A percentile compares a stretch with the other conserved stretches of the same genome.
Evolutionary conservation across 2,888 invertebrate species (phyloP).

Genomic region (Ischnus inquisitorius): DNA sequence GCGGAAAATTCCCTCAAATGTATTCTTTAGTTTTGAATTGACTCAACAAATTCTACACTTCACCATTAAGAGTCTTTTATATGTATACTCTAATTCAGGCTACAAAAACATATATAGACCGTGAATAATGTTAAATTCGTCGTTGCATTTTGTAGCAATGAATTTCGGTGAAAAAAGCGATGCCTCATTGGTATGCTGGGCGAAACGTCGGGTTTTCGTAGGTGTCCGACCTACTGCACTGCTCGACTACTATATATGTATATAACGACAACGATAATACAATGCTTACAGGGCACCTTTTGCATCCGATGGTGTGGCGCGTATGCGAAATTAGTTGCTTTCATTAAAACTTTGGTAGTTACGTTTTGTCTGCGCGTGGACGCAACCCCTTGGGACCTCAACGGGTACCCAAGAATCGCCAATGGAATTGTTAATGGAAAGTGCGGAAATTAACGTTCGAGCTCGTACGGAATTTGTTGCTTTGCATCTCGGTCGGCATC

Average conservation of each 20-base stretch:
- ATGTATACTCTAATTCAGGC: not conserved
- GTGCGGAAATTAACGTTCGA: conserved; percentile 76
- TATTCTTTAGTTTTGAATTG: not conserved
- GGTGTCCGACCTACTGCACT: conserved; percentile 26
- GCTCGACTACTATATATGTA: too few relatives aligned
- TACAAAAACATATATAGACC: not conserved
- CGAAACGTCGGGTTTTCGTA: conserved; percentile 33
- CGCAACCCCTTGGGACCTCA: conserved; percentile 38
- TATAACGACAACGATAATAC: conserved; percentile 25
- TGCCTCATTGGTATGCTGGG: conserved; percentile 43
- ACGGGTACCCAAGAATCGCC: conserved; percentile 37
- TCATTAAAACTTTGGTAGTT: conserved; percentile 72
- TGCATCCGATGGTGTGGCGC: conserved; percentile 27
- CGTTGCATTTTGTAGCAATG: conserved; percentile 8
- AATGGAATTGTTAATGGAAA: conserved; percentile 78
- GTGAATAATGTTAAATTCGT: not conserved
- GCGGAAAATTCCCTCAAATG: not conserved
- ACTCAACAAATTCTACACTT: not conserved
- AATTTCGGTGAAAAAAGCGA: not conserved
- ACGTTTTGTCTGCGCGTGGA: conserved; percentile 35
- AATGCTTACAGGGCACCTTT: conserved; percentile 35
- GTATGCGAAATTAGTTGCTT: conserved; percentile 68
- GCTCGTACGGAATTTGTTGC: not conserved
- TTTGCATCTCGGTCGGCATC: not conserved
- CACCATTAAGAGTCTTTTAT: not conserved